Evolutionary conservation across 2,113 vertebrate species (phyloP), one percentile per base, ranked within the genome.

Genomic region (Ariopsis seemanni): DNA sequence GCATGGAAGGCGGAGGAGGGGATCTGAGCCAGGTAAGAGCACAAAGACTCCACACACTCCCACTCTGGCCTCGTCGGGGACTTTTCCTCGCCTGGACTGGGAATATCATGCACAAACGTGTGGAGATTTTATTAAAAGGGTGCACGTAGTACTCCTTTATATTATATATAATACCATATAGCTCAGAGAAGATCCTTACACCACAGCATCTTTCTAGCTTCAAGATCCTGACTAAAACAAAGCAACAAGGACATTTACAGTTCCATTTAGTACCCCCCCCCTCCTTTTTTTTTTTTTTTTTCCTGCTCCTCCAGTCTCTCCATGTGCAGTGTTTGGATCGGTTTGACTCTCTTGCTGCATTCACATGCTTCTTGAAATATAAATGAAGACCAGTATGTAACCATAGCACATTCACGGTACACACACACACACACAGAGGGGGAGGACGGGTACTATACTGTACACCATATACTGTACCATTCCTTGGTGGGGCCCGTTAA

Each of bases 11-110:
- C 2, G 91, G 94, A 91, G 93, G 90, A 91, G 93, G 90, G 34
- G 95, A 96, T 86, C 89, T 94, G 78, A 94, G 94, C 11, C 94
- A 95, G 94, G 94, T 96, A 91, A 94, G 94, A 65, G 52, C 79
- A 82, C 79, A 82, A 82, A 82, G 79, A 42, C 79, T 42, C 11
- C 79, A 42, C 79, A 62, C 79, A 80, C 78, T 12, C 10, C 55
- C 14, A 12, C 55, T 42, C 42, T 42, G 42, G 42, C 42, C 42
- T 42, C 42, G 42, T 42, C 4, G 42, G 42, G 42, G 42, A 42
- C 42, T 42, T 42, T 42, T 42, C 42, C 42, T 42, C 42, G 42
- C 42, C 42, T 42, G 42, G 42, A 42, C 42, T 4, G 42, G 42
- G 42, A 42, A 42, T 42, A 42, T 42, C 42, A 42, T 42, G 3